Conservation (phyloP, 2,888 invertebrate genomes). For the Apantesis nais region DNA sequence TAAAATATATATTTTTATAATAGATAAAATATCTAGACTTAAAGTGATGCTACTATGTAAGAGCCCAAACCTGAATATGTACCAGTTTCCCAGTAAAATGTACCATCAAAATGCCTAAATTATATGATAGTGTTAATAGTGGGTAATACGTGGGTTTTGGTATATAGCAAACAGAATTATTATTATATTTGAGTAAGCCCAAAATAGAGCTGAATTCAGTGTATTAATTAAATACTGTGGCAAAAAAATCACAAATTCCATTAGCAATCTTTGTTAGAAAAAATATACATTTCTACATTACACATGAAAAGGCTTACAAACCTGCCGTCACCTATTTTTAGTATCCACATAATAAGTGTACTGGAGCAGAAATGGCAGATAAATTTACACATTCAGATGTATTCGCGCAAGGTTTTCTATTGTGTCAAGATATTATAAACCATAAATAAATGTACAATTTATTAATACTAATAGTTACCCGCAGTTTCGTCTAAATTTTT, state of each 20-base stretch:
- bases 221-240: not conserved
- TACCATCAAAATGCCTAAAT: too few species aligned
- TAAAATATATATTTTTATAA: too few species aligned
- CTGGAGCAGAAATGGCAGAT: constrained; percentile 10
- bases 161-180: not conserved
- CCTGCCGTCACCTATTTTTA: not conserved
- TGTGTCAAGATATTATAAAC: constrained; percentile 5
- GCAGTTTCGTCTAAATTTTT: not conserved
- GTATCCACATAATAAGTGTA: not conserved
- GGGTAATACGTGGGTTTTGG: too few species aligned
- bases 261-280: not conserved
- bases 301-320: constrained; percentile 1
- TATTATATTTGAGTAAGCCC: not conserved
- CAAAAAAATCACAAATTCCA: not conserved
- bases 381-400: constrained; percentile 14
- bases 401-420: constrained; percentile 11
- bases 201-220: not conserved
- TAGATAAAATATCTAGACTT: too few species aligned
- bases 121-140: too few species aligned
- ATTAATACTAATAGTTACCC: not conserved
- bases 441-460: not conserved
- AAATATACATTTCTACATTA: not conserved
- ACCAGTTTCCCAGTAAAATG: too few species aligned
- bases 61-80: too few species aligned
- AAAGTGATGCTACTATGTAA: too few species aligned